Evolutionary conservation across 2,113 vertebrate species (phyloP).

Genomic region (Leptocoma aspasia): DNA sequence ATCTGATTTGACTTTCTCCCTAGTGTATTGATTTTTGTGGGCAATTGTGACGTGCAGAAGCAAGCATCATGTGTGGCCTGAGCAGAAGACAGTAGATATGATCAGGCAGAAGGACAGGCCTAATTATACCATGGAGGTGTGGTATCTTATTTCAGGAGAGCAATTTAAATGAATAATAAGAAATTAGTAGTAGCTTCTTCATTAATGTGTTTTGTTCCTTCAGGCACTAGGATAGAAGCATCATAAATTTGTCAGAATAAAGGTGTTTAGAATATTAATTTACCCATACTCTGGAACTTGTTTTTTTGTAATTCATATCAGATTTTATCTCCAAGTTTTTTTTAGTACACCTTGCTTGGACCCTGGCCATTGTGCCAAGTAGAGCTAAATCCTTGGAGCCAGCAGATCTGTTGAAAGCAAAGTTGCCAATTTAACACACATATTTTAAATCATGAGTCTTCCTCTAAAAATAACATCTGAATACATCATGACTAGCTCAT

Average conservation of each 20-base stretch:
- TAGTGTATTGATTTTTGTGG: neutral
- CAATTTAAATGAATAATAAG: neutral
- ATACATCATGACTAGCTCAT: neutral
- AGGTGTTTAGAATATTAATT: neutral
- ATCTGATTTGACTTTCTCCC: neutral
- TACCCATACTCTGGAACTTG: neutral
- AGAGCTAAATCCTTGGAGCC: neutral
- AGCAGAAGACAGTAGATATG: neutral
- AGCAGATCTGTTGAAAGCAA: neutral
- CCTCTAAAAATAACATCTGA: neutral
- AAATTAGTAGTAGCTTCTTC: neutral
- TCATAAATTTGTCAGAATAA: neutral
- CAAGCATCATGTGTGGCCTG: neutral
- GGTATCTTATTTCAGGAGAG: neutral
- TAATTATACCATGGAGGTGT: neutral
- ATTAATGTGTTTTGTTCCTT: neutral
- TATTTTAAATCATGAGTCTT: neutral
- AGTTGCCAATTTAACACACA: neutral
- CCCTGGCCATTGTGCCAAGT: rapidly evolving
- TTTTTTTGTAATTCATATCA: neutral
- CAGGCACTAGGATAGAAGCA: neutral
- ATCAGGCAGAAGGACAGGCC: neutral
- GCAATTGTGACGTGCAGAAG: neutral
- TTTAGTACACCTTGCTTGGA: neutral
- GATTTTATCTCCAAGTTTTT: neutral